Conservation (phyloP, 2,888 invertebrate genomes). For the Acronicta psi region DNA sequence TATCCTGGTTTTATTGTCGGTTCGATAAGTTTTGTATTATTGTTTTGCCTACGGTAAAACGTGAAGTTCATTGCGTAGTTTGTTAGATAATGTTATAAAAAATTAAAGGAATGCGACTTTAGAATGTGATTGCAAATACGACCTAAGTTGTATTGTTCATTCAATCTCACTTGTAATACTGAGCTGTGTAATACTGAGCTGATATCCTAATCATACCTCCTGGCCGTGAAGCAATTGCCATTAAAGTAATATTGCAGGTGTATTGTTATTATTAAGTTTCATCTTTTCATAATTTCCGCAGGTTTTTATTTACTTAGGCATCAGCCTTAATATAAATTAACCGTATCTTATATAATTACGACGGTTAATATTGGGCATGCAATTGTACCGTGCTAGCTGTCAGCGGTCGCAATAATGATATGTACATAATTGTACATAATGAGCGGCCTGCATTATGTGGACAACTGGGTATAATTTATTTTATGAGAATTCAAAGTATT, state of each 20-base stretch:
- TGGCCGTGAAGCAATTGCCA: too few species aligned
- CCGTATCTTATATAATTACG: constrained; percentile 50
- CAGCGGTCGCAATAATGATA: constrained; percentile 47
- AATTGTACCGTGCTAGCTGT: constrained; percentile 42
- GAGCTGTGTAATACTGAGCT: too few species aligned
- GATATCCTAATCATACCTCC: too few species aligned
- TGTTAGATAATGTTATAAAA: too few species aligned
- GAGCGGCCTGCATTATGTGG: constrained; percentile 33
- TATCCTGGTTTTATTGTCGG: constrained; percentile 13
- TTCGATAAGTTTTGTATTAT: constrained; percentile 11
- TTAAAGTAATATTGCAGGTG: too few species aligned
- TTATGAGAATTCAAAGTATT: constrained; percentile 32
- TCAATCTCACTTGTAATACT: too few species aligned
- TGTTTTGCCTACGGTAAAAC: constrained; percentile 5
- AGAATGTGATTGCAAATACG: too few species aligned
- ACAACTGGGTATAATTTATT: constrained; percentile 40
- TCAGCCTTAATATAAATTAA: constrained; percentile 49
- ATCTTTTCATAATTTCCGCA: constrained; percentile 3
- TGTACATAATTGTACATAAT: constrained; percentile 54
- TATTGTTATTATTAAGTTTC: too few species aligned
- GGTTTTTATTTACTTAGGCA: constrained; percentile 23
- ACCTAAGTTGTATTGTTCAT: too few species aligned
- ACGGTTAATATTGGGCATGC: constrained; percentile 49
- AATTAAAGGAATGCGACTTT: too few species aligned
- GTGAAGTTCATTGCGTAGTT: constrained; percentile 2